Evolutionary conservation across 2,113 vertebrate genomes (phyloP), one percentile per base, ranked within the genome.

Genomic region (Cyrtonyx montezumae): DNA sequence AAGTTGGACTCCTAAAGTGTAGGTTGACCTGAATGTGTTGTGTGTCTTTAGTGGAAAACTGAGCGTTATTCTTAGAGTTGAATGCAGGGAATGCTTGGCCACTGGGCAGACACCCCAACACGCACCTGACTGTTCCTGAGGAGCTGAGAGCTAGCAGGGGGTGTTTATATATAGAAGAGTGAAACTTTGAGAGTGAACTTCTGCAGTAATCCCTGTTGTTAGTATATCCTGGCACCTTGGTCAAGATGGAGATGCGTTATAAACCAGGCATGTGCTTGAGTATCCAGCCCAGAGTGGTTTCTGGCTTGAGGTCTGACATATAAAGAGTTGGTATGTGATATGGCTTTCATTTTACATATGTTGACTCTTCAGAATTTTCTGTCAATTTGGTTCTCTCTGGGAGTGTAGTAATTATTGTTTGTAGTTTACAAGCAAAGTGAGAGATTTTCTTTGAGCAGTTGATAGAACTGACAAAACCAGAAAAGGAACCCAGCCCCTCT

Each of bases 311-410:
- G 32, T 63, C 79, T 79, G 70, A 51, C 25, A 51, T 11, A 16
- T 67, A n/a, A 74, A 48, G 21, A 49, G 45, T 9, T 85, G 30
- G 12, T 68, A 79, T 69, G 40, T 74, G 66, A 36, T 53, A 36
- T 1, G 3, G 2, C 55, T 95, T 75, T 82, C 43, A 36, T 73
- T 42, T 76, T 51, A 3, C 0, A 0, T 55, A 7, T 37, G 14
- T 65, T 88, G 55, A 70, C 36, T 88, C 20, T 88, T 21, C 16
- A 69, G 8, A 42, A 34, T 62, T 84, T 36, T 48, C 45, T 43
- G 56, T 34, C 93, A 63, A 55, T 90, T 88, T 25, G 71, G 2
- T 32, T 4, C 1, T 45, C 13, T 18, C 5, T 81, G 48, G 18
- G 25, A 78, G 32, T 42, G 15, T 13, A 21, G 10, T n/a, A 55